Evolutionary conservation across 2,113 vertebrate genomes (phyloP).

Genomic region (Archocentrus centrarchus): DNA sequence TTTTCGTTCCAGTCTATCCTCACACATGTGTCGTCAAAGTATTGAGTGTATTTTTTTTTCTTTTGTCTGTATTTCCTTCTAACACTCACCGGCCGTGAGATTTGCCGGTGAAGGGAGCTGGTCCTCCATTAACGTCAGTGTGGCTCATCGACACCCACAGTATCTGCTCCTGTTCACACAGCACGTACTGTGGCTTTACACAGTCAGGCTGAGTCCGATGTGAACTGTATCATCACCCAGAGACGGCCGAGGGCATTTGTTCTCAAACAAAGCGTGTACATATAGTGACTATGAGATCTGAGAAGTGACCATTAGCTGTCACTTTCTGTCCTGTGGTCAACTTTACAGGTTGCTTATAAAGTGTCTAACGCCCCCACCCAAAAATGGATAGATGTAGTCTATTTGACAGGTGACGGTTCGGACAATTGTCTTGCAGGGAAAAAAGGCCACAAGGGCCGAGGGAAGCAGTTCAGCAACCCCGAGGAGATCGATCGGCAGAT

Average conservation of each 20-base stretch:
- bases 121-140: conserved; percentile 31
- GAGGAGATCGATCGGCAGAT: conserved; percentile 87
- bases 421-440: conserved; percentile 70
- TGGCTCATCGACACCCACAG: conserved; percentile 13
- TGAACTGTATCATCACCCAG: conserved; percentile 2
- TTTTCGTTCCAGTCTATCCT: background rate
- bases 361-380: background rate
- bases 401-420: background rate
- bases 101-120: conserved; percentile 1
- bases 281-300: background rate
- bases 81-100: background rate
- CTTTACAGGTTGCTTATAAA: background rate
- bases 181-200: background rate
- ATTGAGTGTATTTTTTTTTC: accelerated
- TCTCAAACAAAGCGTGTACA: background rate
- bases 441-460: conserved; percentile 83
- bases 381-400: background rate
- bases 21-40: background rate
- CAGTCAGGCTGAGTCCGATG: background rate
- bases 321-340: background rate
- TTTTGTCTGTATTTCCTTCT: background rate
- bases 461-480: conserved; percentile 86
- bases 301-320: background rate
- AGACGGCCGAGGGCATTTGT: background rate
- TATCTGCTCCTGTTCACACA: background rate